Conservation (phyloP, 2,888 invertebrate species). For the Meliscaeva auricollis region DNA sequence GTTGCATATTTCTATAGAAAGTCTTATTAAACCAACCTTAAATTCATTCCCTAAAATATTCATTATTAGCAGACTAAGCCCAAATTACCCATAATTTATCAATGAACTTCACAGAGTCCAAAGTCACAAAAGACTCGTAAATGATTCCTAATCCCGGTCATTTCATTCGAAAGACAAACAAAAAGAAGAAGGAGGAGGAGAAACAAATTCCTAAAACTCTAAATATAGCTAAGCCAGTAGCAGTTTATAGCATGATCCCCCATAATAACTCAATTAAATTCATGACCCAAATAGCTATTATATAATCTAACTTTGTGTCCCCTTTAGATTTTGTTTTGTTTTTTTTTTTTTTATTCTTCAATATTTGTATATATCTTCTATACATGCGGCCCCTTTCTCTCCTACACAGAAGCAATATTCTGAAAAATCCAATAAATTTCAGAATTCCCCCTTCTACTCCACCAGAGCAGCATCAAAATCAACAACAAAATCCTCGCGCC, state of each 20-base stretch:
- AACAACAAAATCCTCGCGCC: slow-evolving; percentile 17
- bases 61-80: neutral
- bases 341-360: neutral
- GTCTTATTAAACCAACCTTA: neutral
- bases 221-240: slow-evolving; percentile 38
- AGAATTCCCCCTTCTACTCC: neutral
- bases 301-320: slow-evolving; percentile 24
- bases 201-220: slow-evolving; percentile 14
- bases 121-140: slow-evolving; percentile 32
- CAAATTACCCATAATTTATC: slow-evolving; percentile 7
- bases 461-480: too few species aligned
- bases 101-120: neutral
- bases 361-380: slow-evolving; percentile 6
- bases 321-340: neutral
- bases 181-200: neutral
- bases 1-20: too few species aligned
- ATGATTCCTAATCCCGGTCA: slow-evolving; percentile 46
- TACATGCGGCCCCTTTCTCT: neutral
- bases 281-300: slow-evolving; percentile 46
- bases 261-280: slow-evolving; percentile 49
- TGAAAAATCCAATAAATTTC: slow-evolving; percentile 61
- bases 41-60: neutral
- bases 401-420: slow-evolving; percentile 20
- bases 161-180: slow-evolving; percentile 7
- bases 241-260: slow-evolving; percentile 39